Conservation (phyloP, 2,888 invertebrate species). For the Aspidiotus rigidus region DNA sequence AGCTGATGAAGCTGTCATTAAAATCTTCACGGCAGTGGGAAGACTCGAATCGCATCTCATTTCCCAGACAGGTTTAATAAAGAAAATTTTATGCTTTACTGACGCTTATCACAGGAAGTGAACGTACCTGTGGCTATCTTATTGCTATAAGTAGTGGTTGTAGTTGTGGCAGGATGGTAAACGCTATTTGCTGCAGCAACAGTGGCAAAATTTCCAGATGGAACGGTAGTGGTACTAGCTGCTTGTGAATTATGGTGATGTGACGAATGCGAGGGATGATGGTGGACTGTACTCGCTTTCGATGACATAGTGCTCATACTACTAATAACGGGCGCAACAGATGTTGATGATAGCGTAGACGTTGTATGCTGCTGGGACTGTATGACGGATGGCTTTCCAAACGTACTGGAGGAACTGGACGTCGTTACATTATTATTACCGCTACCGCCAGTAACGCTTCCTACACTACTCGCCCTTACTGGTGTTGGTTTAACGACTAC, state of each 20-base stretch:
- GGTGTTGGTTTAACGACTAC: slow-evolving; percentile 68
- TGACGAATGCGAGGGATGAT: slow-evolving; percentile 32
- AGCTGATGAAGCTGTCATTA: no score
- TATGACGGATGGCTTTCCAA: neutral
- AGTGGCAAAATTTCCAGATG: slow-evolving; percentile 53
- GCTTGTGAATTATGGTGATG: slow-evolving; percentile 32
- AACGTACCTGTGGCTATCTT: slow-evolving; percentile 21
- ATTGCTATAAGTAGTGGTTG: slow-evolving; percentile 20
- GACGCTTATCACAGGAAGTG: neutral
- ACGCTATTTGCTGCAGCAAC: slow-evolving; percentile 48
- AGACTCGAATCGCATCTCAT: no score
- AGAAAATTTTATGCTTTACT: no score
- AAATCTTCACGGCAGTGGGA: no score
- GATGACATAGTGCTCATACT: slow-evolving; percentile 30
- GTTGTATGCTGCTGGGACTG: slow-evolving; percentile 11
- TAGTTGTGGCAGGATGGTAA: slow-evolving; percentile 34
- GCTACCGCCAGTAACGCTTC: slow-evolving; percentile 43
- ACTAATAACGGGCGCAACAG: slow-evolving; percentile 29
- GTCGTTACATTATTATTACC: slow-evolving; percentile 36
- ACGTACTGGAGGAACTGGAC: slow-evolving; percentile 14
- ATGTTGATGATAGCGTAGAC: slow-evolving; percentile 3
- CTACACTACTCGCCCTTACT: slow-evolving; percentile 53
- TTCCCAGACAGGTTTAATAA: no score
- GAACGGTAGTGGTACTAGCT: slow-evolving; percentile 32
- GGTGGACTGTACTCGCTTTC: slow-evolving; percentile 21